A percentile compares a stretch with the other conserved stretches of the same genome.
phyloP scores from a whole-genome alignment of 2,113 vertebrate genomes.

The Elgaria multicarinata region DNA sequence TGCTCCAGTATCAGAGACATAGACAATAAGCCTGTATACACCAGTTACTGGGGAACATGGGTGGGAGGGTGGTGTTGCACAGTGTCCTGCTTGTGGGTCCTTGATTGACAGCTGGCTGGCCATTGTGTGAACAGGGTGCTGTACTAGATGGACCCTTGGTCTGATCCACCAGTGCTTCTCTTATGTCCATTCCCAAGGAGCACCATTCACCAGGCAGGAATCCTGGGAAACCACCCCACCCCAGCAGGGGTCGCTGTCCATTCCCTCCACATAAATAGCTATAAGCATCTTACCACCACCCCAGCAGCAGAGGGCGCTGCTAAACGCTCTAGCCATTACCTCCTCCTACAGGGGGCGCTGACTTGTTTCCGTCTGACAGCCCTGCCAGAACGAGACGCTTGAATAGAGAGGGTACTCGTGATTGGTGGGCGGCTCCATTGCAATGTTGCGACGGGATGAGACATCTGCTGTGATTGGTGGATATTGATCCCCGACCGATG shows the following conservation, averaged over 20 bases:
- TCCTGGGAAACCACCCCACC: neutral
- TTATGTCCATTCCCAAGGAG: neutral
- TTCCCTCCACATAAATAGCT: neutral
- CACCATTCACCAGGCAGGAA: rapidly evolving
- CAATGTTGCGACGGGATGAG: constrained; percentile 8
- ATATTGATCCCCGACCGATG: rapidly evolving
- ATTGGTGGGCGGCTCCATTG: constrained; percentile 14
- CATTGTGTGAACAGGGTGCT: no score
- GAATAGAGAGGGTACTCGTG: constrained; percentile 9
- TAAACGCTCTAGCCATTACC: no score
- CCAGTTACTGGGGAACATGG: no score
- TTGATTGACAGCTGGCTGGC: no score
- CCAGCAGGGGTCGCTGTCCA: constrained; percentile 23
- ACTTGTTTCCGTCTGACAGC: neutral
- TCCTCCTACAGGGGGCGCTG: neutral
- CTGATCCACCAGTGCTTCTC: no score
- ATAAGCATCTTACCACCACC: neutral
- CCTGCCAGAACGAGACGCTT: constrained; percentile 27
- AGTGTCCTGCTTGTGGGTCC: no score
- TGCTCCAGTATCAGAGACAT: no score
- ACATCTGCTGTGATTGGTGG: constrained; percentile 42
- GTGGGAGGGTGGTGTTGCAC: no score
- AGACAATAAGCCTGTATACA: no score
- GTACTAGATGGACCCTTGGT: no score
- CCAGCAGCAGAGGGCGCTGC: neutral